These are phyloP conservation scores for human (Homo sapiens) DNA, from an alignment of 2,113 vertebrate species.

Conservation along the genomic window GRCh38 chr11:110355001-110355500, in stretches of 20 bases:
- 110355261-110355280: background rate
- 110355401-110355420: background rate
- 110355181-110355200: background rate
- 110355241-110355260: background rate
- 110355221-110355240: background rate
- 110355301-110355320: background rate
- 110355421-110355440: conserved; percentile 36
- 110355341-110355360: background rate
- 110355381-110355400: background rate
- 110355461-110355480: background rate
- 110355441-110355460: background rate
- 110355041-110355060: background rate
- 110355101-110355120: background rate
- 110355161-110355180: background rate
- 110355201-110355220: background rate
- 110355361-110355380: conserved; percentile 36
- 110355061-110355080: background rate
- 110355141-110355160: background rate
- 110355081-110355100: background rate
- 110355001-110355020: background rate
- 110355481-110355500: background rate
- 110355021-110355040: background rate
- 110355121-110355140: background rate
- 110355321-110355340: background rate
- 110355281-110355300: background rate